Percentiles rank a stretch among this genome's conserved stretches.
phyloP scores from a whole-genome alignment of 2,797 vertebrate genomes.

The Phaenicophaeus curvirostris region DNA sequence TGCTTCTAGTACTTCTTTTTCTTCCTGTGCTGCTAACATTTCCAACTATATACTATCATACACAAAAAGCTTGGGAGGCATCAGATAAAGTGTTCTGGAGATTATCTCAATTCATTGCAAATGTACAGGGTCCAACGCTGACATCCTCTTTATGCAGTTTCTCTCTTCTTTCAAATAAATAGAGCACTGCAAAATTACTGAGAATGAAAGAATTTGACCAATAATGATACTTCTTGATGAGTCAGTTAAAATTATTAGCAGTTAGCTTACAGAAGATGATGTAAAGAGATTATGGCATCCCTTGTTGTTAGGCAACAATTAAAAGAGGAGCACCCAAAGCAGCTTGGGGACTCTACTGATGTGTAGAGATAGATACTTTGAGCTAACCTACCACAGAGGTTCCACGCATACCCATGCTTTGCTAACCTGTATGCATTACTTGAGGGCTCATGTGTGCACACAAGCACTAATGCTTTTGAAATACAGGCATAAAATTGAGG shows the following conservation, averaged over 20 bases:
- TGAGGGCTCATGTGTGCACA: not conserved
- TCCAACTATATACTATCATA: not conserved
- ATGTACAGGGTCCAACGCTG: not conserved
- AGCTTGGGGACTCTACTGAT: accelerated
- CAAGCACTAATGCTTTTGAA: not conserved
- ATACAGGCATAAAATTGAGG: not conserved
- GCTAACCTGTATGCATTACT: not conserved
- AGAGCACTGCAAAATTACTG: not conserved
- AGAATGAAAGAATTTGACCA: not conserved
- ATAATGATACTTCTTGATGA: not conserved
- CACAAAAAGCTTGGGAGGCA: not conserved
- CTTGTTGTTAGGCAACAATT: not conserved
- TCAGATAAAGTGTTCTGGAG: not conserved
- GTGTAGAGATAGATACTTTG: not conserved
- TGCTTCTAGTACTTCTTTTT: not conserved
- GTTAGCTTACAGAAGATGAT: not conserved
- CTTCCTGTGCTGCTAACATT: not conserved
- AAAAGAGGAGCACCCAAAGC: not conserved
- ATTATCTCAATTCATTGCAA: not conserved
- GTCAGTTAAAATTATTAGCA: not conserved
- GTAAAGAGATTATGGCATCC: not conserved
- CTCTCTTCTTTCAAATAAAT: not conserved
- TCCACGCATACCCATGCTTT: not conserved
- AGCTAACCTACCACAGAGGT: accelerated
- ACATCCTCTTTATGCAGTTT: not conserved